Evolutionary conservation across 2,113 vertebrate genomes (phyloP).

Genomic region (Cichladusa arquata): DNA sequence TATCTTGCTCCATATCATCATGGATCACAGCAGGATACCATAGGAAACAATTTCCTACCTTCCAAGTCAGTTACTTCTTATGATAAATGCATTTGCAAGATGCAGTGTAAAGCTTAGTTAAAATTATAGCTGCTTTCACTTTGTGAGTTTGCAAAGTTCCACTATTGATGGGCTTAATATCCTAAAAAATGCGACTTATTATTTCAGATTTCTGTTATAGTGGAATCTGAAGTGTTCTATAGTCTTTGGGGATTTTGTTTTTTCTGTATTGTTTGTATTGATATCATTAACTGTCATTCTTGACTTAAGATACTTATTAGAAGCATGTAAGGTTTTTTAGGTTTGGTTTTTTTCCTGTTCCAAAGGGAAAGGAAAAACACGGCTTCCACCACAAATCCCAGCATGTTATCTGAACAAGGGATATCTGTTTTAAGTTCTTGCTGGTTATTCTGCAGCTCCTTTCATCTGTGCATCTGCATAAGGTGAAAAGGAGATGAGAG

Average conservation of each 20-base stretch:
- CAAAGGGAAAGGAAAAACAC: not conserved
- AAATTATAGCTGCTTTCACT: not conserved
- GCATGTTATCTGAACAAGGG: not conserved
- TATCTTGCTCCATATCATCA: not conserved
- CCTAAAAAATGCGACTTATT: not conserved
- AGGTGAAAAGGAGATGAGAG: not conserved
- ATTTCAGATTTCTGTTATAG: not conserved
- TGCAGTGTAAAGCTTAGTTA: not conserved
- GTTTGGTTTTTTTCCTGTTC: not conserved
- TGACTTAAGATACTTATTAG: not conserved
- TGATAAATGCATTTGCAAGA: not conserved
- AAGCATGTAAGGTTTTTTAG: not conserved
- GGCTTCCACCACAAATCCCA: not conserved
- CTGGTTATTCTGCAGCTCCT: not conserved
- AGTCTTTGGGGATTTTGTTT: not conserved
- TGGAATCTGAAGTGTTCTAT: not conserved
- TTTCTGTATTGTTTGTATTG: not conserved
- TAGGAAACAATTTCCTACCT: not conserved
- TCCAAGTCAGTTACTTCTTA: not conserved
- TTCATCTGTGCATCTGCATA: not conserved
- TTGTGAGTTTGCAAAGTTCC: not conserved
- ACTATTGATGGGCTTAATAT: not conserved
- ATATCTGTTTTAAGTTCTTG: not conserved
- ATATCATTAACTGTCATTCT: not conserved
- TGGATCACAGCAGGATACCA: not conserved